phyloP scores from a whole-genome alignment of 2,113 vertebrate genomes.

The Catagonus wagneri region DNA sequence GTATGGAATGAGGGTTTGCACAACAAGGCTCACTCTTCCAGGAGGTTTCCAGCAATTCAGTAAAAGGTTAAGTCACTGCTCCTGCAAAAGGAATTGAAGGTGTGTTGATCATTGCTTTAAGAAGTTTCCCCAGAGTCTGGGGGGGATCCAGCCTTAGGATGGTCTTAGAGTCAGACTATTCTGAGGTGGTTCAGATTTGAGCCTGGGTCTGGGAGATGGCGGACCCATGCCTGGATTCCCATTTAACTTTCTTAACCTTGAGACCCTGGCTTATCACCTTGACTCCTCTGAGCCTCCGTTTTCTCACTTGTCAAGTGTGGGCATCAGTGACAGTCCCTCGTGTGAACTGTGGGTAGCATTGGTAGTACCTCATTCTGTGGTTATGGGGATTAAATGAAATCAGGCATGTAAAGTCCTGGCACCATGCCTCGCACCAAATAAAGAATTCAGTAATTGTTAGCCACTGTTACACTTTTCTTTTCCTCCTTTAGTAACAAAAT shows the following conservation, averaged over 20 bases:
- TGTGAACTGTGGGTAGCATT: neutral
- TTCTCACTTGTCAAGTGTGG: neutral
- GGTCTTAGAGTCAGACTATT: neutral
- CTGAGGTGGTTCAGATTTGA: neutral
- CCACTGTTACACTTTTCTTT: neutral
- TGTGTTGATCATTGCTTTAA: neutral
- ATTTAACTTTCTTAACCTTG: neutral
- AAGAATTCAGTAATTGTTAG: neutral
- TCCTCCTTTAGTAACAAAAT: slow-evolving; percentile 34
- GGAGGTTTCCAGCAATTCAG: neutral
- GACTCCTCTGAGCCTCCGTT: neutral
- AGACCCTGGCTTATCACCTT: neutral
- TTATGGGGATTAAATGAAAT: slow-evolving; percentile 54
- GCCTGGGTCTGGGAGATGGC: neutral
- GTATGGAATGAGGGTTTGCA: neutral
- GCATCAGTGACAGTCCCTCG: neutral
- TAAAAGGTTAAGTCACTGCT: neutral
- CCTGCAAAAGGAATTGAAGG: neutral
- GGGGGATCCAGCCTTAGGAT: neutral
- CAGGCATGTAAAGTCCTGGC: slow-evolving; percentile 36
- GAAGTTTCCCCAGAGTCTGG: neutral
- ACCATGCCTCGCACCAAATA: neutral
- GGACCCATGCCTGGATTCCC: neutral
- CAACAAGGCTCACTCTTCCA: neutral
- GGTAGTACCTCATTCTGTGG: neutral